Percentiles rank a stretch among this genome's conserved stretches.
Conservation (phyloP, 2,113 vertebrate species). For the Lanius collurio region DNA sequence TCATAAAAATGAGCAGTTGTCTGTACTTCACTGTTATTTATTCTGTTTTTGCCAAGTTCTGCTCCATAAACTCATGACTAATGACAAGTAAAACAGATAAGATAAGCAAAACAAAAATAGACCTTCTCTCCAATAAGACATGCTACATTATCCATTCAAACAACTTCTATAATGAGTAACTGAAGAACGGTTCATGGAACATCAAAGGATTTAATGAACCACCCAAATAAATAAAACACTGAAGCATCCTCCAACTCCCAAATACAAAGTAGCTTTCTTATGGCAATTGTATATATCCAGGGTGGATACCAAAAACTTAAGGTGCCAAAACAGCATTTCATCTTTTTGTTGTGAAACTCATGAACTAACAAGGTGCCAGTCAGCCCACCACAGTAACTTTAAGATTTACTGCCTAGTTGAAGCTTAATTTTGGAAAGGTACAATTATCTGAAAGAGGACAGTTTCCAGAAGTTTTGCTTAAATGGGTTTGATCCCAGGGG, state of each 20-base stretch:
- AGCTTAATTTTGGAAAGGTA: background rate
- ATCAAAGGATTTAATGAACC: conserved; percentile 56
- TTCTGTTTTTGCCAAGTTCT: background rate
- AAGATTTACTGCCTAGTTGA: background rate
- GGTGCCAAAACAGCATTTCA: background rate
- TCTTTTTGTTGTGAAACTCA: background rate
- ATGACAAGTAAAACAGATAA: conserved; percentile 56
- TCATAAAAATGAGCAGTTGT: background rate
- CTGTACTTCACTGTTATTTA: background rate
- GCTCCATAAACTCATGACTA: conserved; percentile 45
- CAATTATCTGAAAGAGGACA: background rate
- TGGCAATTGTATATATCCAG: background rate
- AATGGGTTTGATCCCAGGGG: background rate
- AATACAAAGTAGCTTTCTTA: background rate
- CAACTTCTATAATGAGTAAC: conserved; percentile 5
- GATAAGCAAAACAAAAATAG: conserved; percentile 49
- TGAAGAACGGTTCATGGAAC: conserved; percentile 5
- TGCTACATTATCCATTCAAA: conserved; percentile 53
- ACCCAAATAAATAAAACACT: conserved; percentile 18
- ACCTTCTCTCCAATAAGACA: conserved; percentile 6
- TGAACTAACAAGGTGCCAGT: background rate
- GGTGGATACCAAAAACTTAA: background rate
- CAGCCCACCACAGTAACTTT: fast-evolving
- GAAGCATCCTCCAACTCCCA: background rate
- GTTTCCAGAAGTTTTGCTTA: background rate